A percentile compares a stretch with the other conserved stretches of the same genome.
phyloP scores from a whole-genome alignment of 2,113 vertebrate species.

The Larimichthys crocea region DNA sequence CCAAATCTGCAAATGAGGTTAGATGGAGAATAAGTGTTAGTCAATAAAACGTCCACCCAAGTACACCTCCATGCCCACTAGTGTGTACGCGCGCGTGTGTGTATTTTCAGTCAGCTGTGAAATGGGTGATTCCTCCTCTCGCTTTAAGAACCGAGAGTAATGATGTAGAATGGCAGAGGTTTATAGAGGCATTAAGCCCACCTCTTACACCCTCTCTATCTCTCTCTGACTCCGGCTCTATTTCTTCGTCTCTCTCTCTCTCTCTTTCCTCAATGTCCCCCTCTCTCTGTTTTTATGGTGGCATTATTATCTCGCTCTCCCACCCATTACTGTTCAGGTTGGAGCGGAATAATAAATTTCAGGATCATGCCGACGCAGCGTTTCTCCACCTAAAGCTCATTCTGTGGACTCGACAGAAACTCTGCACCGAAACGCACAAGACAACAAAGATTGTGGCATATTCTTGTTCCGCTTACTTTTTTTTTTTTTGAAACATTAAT shows the following conservation, averaged over 20 bases:
- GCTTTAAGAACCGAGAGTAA: conserved; percentile 76
- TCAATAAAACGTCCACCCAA: conserved; percentile 68
- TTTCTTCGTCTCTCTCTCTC: conserved; percentile 39
- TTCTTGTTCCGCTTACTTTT: conserved; percentile 5
- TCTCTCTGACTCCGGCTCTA: conserved; percentile 31
- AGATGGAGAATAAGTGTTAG: conserved; percentile 68
- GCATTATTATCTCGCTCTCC: conserved; percentile 74
- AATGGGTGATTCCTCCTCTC: conserved; percentile 73
- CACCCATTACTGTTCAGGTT: conserved; percentile 77
- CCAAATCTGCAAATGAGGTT: conserved; percentile 65
- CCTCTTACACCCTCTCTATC: conserved; percentile 52
- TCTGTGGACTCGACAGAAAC: conserved; percentile 76
- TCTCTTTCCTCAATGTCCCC: conserved; percentile 46
- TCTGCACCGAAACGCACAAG: conserved; percentile 46
- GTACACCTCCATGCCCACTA: conserved; percentile 46
- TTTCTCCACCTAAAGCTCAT: conserved; percentile 66
- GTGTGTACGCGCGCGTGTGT: conserved; percentile 46
- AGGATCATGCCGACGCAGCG: conserved; percentile 74
- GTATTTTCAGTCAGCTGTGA: conserved; percentile 67
- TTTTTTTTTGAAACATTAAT: not conserved
- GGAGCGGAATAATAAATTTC: conserved; percentile 77
- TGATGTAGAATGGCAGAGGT: conserved; percentile 76
- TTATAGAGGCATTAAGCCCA: conserved; percentile 76
- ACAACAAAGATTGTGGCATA: conserved; percentile 38
- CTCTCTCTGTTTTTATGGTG: conserved; percentile 75